Base-by-base conservation (phyloP, 2,113 vertebrate genomes). In the Oncorhynchus tshawytscha region DNA sequence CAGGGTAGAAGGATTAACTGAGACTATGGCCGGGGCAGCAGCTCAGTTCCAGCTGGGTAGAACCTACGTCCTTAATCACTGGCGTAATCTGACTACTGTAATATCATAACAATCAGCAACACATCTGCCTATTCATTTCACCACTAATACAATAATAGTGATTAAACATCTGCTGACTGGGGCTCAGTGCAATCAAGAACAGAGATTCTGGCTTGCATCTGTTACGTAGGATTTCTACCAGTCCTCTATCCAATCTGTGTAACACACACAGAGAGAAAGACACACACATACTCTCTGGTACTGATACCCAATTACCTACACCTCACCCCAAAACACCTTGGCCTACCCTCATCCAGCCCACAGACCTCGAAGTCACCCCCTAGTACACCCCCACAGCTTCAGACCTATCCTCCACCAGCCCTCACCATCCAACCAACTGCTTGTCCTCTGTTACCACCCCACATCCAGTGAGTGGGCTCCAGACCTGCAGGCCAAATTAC, bases 91-190 rank as follows among this genome's bases (percentile, higher is more conserved):
- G 83, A 89, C 88, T 78, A 83, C 84, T 89, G 85, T 82, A 84
- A 87, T 88, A 90, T 85, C 87, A 89, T 84, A 87, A 91, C 87
- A 90, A 87, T 88, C 89, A 89, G 86, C 78, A 77, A 86, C 75
- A 89, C 93, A 94, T 94, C 93, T 94, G 93, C 85, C 92, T 92
- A 86, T 89, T 91, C 86, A 92, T 92, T 91, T 92, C 80, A 88
- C 84, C 88, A 82, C 86, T 92, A 92, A 94, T 93, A 87, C 92
- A 88, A 91, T 93, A 92, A 93, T 90, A 92, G 91, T 90, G 89
- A 91, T 93, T 86, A 91, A 92, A 93, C 92, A 94, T 93, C 93
- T 94, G 94, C 86, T 92, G 84, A 88, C 84, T 91, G 84, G 90
- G 83, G 71, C 88, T 91, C 91, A 84, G 39, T 81, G 85, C 84